Evolutionary conservation across 2,113 vertebrate species (phyloP).

Genomic region (Trichechus manatus): DNA sequence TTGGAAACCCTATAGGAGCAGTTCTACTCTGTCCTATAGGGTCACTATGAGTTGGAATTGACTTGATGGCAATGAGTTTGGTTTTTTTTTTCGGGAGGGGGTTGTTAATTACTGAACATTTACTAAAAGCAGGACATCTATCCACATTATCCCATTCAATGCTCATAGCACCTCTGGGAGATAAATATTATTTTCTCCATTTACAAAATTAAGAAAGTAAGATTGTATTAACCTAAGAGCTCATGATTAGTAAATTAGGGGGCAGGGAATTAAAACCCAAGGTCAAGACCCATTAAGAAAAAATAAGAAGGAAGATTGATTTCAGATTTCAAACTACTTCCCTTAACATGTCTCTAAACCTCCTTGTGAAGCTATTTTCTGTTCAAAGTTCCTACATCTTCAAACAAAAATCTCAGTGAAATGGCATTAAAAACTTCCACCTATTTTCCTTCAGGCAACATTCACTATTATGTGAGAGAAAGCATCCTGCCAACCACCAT

Average conservation of each 20-base stretch:
- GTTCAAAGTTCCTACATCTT: conserved; percentile 53
- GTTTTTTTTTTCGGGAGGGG: too few species aligned
- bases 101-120: background rate
- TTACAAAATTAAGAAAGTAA: conserved; percentile 61
- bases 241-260: conserved; percentile 23
- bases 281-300: background rate
- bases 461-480: background rate
- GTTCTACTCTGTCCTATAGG: too few species aligned
- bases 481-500: background rate
- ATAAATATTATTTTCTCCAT: background rate
- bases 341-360: conserved; percentile 8
- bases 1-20: too few species aligned
- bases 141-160: background rate
- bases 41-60: too few species aligned
- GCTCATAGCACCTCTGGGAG: background rate
- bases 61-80: too few species aligned
- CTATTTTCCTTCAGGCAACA: background rate
- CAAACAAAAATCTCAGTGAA: conserved; percentile 15
- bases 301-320: conserved; percentile 29
- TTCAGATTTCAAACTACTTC: conserved; percentile 59
- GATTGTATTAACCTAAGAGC: background rate
- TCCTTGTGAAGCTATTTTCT: conserved; percentile 8
- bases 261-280: conserved; percentile 26
- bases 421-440: background rate
- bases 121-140: background rate